phyloP scores from a whole-genome alignment of 2,797 vertebrate genomes.

The Ambastaia sidthimunki region DNA sequence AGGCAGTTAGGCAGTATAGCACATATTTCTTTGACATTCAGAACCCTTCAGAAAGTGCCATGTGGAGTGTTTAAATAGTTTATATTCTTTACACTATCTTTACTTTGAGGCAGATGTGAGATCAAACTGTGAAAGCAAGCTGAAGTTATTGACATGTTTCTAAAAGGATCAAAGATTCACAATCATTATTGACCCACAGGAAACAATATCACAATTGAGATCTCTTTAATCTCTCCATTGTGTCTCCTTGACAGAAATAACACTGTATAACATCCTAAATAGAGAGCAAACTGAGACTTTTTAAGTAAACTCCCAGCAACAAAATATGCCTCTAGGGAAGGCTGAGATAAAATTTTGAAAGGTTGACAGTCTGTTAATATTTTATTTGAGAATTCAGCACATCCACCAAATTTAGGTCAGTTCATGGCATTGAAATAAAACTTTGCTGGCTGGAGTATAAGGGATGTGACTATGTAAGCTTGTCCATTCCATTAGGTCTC shows the following conservation, averaged over 20 bases:
- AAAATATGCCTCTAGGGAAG: neutral
- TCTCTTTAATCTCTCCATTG: too few relatives aligned
- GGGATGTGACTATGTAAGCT: neutral
- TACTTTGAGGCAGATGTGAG: neutral
- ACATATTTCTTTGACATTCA: too few relatives aligned
- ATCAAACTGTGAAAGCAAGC: neutral
- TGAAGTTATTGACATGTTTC: neutral
- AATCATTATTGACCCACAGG: too few relatives aligned
- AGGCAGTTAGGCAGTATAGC: constrained; percentile 31
- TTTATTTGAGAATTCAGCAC: neutral
- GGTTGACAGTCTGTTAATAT: neutral
- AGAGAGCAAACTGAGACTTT: too few relatives aligned
- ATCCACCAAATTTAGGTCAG: constrained; percentile 1
- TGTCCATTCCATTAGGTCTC: neutral
- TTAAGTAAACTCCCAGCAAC: too few relatives aligned
- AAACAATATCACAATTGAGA: too few relatives aligned
- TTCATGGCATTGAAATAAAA: constrained; percentile 18
- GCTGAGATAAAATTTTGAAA: neutral
- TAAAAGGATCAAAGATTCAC: neutral
- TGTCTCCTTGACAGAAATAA: too few relatives aligned
- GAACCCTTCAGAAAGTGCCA: too few relatives aligned
- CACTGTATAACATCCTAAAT: too few relatives aligned
- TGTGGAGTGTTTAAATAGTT: neutral
- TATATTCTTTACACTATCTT: constrained; percentile 16
- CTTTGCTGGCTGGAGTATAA: neutral